Base-by-base conservation (phyloP, 2,888 invertebrate genomes). In the Epinotia ramella region DNA sequence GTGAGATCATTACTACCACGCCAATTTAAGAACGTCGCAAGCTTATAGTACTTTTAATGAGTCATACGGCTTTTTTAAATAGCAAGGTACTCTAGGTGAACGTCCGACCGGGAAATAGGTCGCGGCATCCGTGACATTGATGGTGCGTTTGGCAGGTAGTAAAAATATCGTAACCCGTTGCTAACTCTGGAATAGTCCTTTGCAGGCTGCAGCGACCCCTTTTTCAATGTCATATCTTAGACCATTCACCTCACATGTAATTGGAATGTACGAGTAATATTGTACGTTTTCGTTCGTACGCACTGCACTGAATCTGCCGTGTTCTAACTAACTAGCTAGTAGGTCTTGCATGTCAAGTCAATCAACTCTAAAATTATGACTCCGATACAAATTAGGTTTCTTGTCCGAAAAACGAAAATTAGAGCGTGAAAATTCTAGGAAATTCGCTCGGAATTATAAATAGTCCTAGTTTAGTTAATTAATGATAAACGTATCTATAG, bases 71-170 rank as follows among this genome's bases (percentile, higher is more conserved):
- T 20, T 57, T 44, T 59, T 66, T 9, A 44, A 67, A 44, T 44
- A 16, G 12, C 16, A 11, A n/a, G 67, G 24, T 46, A n/a, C 60
- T 60, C 87, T 87, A 86, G 93, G 91, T 93, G 93, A 93, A 93
- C 82, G 93, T 86, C 92, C 92, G 89, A 83, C 83, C 79, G 76
- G 81, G 80, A 91, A 89, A 89, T 91, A 83, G 93, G 91, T 89
- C 91, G 88, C 80, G 87, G 87, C 89, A 89, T 89, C 85, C 86
- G 86, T 91, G 91, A 90, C 91, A 92, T 90, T 92, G 90, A 89
- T 88, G 87, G 81, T 81, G 84, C 79, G 77, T 56, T 20, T 62
- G 71, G 28, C 72, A 76, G 76, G 76, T 76, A 63, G 66, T 72
- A 75, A 75, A 71, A 71, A 73, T 67, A 67, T 73, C 60, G 60